These are phyloP conservation scores for Colletes collaris DNA, from an alignment of 2,888 invertebrate genomes.

Conservation along the genomic window DNA sequence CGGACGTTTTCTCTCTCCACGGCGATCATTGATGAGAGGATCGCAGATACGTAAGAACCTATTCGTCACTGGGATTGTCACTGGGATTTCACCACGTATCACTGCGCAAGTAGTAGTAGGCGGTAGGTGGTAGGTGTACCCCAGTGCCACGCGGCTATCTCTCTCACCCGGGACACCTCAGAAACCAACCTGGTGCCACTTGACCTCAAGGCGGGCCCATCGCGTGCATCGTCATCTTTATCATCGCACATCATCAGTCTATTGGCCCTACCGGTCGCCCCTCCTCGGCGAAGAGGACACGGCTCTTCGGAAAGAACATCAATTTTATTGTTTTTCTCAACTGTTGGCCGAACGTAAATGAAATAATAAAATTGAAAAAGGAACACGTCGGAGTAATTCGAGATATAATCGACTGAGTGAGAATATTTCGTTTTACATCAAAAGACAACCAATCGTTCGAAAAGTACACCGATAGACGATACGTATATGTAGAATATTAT, in stretches of 20 bases:
- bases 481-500: conserved; percentile 19
- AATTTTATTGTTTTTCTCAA: conserved; percentile 78
- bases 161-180: conserved; percentile 76
- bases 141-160: conserved; percentile 73
- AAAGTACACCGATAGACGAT: conserved; percentile 60
- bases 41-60: conserved; percentile 70
- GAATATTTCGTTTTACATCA: conserved; percentile 64
- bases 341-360: conserved; percentile 71
- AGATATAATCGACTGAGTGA: conserved; percentile 60
- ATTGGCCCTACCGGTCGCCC: conserved; percentile 82
- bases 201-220: conserved; percentile 79
- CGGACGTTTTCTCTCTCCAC: conserved; percentile 62
- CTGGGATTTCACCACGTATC: conserved; percentile 73
- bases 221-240: conserved; percentile 77
- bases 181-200: conserved; percentile 79
- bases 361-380: conserved; percentile 73
- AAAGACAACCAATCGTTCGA: conserved; percentile 76
- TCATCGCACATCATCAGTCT: conserved; percentile 80
- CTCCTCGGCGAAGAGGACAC: conserved; percentile 83
- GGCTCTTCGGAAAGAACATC: conserved; percentile 84
- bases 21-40: conserved; percentile 67
- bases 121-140: conserved; percentile 74
- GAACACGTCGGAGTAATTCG: conserved; percentile 67
- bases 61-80: conserved; percentile 69
- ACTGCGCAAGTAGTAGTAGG: conserved; percentile 72